Conservation (phyloP, 1,140 invertebrate genomes). For the Drosophila seguyi region DNA sequence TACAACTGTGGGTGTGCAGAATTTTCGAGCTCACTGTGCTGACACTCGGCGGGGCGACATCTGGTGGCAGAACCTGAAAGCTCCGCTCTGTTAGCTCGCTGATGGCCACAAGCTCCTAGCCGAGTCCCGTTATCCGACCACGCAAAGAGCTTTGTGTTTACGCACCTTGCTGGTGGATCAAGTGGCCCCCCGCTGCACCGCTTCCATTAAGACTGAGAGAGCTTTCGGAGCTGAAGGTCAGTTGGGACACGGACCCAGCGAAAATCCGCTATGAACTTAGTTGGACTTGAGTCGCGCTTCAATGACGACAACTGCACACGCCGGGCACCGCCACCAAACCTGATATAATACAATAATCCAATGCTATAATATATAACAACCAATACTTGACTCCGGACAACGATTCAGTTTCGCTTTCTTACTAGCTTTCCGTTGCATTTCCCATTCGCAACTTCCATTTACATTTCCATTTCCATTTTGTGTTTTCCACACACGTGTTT, state of each 20-base stretch:
- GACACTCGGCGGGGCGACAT: background rate
- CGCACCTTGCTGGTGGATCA: slow-evolving; percentile 7
- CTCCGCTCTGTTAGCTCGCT: background rate
- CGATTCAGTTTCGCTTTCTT: slow-evolving; percentile 40
- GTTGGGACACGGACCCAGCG: slow-evolving; percentile 57
- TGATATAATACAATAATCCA: slow-evolving; percentile 34
- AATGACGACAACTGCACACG: slow-evolving; percentile 74
- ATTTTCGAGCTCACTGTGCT: slow-evolving; percentile 1
- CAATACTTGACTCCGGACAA: slow-evolving; percentile 46
- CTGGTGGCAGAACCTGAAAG: background rate
- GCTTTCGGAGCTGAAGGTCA: slow-evolving; percentile 65
- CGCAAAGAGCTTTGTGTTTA: slow-evolving; percentile 26
- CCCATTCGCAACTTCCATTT: background rate
- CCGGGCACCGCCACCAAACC: slow-evolving; percentile 47
- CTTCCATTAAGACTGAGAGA: background rate
- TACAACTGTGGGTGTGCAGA: background rate
- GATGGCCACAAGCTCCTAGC: slow-evolving; percentile 6
- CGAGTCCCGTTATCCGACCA: background rate
- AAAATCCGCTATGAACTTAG: slow-evolving; percentile 5
- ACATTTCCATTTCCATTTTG: slow-evolving; percentile 21
- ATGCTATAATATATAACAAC: slow-evolving; percentile 7
- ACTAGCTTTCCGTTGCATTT: slow-evolving; percentile 17
- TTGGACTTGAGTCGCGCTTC: slow-evolving; percentile 60
- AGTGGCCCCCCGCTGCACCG: background rate
- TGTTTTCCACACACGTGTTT: slow-evolving; percentile 69